Conservation (phyloP, 2,113 vertebrate genomes). For the Odobenus rosmarus region DNA sequence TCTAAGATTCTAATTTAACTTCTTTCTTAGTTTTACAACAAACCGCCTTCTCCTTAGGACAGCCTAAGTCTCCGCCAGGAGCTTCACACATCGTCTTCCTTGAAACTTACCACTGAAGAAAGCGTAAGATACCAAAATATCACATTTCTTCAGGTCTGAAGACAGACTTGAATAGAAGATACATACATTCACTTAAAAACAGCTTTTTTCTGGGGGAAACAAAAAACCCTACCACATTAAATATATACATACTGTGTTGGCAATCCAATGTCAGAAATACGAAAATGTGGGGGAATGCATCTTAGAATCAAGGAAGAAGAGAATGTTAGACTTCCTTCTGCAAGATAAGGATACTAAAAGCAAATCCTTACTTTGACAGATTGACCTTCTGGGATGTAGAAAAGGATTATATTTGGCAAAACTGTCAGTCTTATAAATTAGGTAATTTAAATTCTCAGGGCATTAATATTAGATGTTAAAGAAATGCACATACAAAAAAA, state of each 20-base stretch:
- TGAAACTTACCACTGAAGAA: constrained; percentile 5
- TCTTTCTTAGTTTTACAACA: neutral
- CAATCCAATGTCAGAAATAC: constrained; percentile 35
- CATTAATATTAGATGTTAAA: constrained; percentile 42
- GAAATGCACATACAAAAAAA: neutral
- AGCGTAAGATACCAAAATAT: neutral
- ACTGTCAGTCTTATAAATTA: constrained; percentile 26
- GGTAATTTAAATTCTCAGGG: constrained; percentile 34
- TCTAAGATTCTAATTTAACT: neutral
- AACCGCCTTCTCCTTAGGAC: neutral
- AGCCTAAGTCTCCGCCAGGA: neutral
- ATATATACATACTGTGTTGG: neutral
- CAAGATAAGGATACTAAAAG: neutral
- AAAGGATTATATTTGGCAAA: neutral
- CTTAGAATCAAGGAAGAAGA: neutral
- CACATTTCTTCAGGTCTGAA: constrained; percentile 24
- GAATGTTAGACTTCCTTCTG: neutral
- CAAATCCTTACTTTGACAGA: neutral
- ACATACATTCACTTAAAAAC: neutral
- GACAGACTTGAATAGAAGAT: neutral
- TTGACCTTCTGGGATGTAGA: neutral
- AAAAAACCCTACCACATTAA: neutral
- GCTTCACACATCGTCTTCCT: neutral
- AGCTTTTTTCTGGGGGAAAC: neutral
- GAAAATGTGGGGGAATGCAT: neutral